Conservation (phyloP, 1,140 invertebrate genomes). For the Gonioctena quinquepunctata region DNA sequence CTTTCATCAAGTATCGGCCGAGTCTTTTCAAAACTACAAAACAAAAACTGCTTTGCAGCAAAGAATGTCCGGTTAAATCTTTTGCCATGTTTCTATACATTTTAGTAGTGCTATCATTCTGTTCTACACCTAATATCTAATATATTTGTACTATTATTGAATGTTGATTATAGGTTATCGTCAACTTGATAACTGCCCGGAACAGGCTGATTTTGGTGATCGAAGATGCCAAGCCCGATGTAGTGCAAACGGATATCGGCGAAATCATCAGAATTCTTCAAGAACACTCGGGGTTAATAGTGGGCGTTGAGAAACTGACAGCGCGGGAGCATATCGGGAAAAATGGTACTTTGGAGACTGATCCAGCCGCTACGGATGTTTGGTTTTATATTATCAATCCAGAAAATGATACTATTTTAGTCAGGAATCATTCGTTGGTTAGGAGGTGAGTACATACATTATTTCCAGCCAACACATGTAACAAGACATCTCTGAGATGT, state of each 20-base stretch:
- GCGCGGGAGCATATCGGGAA: conserved; percentile 68
- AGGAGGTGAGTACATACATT: conserved; percentile 66
- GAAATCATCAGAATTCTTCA: conserved; percentile 72
- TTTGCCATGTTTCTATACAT: too few species aligned
- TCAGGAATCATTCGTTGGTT: conserved; percentile 70
- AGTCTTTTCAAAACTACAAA: too few species aligned
- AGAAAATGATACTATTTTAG: conserved; percentile 72
- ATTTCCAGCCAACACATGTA: too few species aligned
- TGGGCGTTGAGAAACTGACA: conserved; percentile 78
- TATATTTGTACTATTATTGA: too few species aligned
- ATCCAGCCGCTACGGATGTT: conserved; percentile 77
- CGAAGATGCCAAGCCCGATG: conserved; percentile 72
- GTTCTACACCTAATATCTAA: too few species aligned
- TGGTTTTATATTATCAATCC: conserved; percentile 88
- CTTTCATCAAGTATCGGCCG: too few species aligned
- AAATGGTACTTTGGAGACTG: conserved; percentile 75
- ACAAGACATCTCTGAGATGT: too few species aligned
- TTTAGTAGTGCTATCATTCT: too few species aligned
- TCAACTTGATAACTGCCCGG: conserved; percentile 68
- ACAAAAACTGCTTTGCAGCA: too few species aligned
- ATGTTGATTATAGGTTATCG: too few species aligned
- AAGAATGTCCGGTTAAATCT: too few species aligned
- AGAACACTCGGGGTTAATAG: conserved; percentile 72
- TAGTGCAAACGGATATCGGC: conserved; percentile 67
- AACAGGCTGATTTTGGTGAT: conserved; percentile 81